These are phyloP conservation scores for Dolichotis patagonum DNA, from an alignment of 2,113 vertebrate species.

Conservation along the genomic window DNA sequence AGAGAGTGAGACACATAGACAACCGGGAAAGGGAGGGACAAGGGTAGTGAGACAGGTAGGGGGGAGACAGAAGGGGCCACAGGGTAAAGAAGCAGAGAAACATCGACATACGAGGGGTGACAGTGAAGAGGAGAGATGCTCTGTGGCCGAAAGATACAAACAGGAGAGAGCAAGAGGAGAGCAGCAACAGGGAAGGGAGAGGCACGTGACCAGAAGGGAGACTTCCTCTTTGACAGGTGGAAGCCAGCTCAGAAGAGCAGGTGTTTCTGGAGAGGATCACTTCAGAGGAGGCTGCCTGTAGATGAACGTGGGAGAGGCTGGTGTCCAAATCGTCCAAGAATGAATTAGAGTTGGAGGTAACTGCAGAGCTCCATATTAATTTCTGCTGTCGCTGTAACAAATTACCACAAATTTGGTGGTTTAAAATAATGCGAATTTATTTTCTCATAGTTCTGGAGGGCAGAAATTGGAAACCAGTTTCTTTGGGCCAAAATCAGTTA, in stretches of 20 bases:
- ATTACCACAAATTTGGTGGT: neutral
- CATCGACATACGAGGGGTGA: neutral
- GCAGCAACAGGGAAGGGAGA: neutral
- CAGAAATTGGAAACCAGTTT: neutral
- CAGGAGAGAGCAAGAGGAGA: neutral
- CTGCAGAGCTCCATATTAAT: neutral
- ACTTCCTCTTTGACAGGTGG: neutral
- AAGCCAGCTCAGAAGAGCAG: neutral
- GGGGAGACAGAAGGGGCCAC: neutral
- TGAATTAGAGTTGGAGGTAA: neutral
- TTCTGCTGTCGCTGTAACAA: neutral
- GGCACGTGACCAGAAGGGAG: neutral
- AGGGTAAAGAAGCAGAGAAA: neutral
- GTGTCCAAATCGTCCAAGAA: neutral
- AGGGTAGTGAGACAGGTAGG: too few species aligned
- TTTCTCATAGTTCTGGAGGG: neutral
- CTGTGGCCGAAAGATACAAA: neutral
- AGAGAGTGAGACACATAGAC: neutral
- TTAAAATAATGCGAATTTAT: neutral
- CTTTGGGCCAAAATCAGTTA: neutral
- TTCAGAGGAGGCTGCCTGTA: neutral
- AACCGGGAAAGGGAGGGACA: fast-evolving
- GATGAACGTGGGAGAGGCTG: fast-evolving
- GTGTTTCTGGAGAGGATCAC: neutral
- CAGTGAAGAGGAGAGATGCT: neutral